A percentile compares a stretch with the other conserved stretches of the same genome.
Conservation (phyloP, 2,888 invertebrate species). For the Toxonevra muliebris region DNA sequence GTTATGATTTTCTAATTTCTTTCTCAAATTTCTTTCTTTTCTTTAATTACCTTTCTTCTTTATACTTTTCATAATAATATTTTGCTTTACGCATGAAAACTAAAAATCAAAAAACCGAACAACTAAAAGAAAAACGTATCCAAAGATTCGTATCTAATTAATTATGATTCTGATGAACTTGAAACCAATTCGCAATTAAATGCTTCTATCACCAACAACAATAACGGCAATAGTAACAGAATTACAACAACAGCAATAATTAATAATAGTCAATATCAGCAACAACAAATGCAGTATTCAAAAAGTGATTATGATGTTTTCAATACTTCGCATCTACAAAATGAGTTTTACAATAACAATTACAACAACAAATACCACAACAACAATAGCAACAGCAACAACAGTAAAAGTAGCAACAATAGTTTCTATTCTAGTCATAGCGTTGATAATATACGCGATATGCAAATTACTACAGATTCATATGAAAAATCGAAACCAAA, state of each 20-base stretch:
- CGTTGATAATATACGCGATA: conserved; percentile 52
- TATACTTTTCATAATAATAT: neutral
- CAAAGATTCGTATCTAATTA: neutral
- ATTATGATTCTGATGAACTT: conserved; percentile 17
- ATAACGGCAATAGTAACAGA: conserved; percentile 9
- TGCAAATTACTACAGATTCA: conserved; percentile 41
- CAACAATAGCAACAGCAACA: conserved; percentile 30
- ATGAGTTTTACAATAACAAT: conserved; percentile 20
- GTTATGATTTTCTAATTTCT: conserved; percentile 5
- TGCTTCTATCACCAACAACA: conserved; percentile 9
- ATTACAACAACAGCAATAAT: conserved; percentile 3
- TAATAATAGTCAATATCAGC: neutral
- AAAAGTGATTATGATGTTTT: conserved; percentile 44
- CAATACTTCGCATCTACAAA: conserved; percentile 35
- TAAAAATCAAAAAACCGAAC: too few relatives aligned
- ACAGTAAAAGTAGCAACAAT: conserved; percentile 24
- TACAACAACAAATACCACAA: conserved; percentile 36
- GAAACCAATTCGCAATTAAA: conserved; percentile 5
- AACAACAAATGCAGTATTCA: conserved; percentile 34
- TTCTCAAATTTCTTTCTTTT: neutral
- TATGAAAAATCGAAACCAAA: conserved; percentile 1
- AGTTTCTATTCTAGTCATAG: conserved; percentile 41
- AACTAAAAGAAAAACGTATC: too few relatives aligned
- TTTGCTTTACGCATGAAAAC: neutral
- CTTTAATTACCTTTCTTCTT: neutral